Conservation (phyloP, 2,888 invertebrate species). For the Ceramica pisi region DNA sequence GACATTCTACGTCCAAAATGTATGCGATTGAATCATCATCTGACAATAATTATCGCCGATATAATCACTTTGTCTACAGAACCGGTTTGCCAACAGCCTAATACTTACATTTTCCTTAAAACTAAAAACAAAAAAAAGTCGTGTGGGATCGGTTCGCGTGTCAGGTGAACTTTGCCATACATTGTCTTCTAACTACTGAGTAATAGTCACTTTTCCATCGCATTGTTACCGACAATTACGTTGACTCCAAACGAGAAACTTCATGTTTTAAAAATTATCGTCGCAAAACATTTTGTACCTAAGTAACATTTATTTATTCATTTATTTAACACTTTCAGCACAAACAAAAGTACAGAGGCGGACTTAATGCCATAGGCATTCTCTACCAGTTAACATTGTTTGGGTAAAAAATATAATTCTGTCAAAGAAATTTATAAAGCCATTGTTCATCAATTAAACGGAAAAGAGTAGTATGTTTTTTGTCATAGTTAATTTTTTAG, state of each 20-base stretch:
- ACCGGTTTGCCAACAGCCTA: not conserved
- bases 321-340: too few species aligned
- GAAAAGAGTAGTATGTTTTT: constrained; percentile 14
- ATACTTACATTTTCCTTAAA: constrained; percentile 47
- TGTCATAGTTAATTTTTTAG: not conserved
- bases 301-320: too few species aligned
- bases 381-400: constrained; percentile 11
- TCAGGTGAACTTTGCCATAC: constrained; percentile 61
- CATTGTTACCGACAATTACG: constrained; percentile 57
- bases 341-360: too few species aligned
- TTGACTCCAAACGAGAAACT: constrained; percentile 43
- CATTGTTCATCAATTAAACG: constrained; percentile 46
- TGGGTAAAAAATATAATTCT: constrained; percentile 18
- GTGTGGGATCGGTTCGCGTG: constrained; percentile 58
- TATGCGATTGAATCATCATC: too few species aligned
- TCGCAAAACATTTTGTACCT: constrained; percentile 39
- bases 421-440: not conserved
- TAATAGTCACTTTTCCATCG: constrained; percentile 61
- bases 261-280: constrained; percentile 44
- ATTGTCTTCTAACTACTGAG: constrained; percentile 55
- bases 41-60: too few species aligned
- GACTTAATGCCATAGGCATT: too few species aligned
- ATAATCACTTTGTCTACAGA: too few species aligned
- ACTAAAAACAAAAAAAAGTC: constrained; percentile 40
- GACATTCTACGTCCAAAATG: too few species aligned